phyloP scores from a whole-genome alignment of 2,888 invertebrate species.

The Iselma pallidipennis region DNA sequence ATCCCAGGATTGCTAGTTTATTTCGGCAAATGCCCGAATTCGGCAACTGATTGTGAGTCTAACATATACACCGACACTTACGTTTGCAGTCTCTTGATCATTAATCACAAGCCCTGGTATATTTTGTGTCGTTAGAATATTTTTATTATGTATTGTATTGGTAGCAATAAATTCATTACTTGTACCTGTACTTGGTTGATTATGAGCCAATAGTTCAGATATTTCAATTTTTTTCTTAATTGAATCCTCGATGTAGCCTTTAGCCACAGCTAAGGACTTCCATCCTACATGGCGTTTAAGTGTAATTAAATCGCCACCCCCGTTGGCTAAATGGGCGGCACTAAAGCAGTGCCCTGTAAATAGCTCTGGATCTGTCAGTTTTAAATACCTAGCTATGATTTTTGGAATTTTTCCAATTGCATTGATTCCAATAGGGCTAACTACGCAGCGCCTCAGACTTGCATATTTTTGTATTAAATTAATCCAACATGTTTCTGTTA shows the following conservation, averaged over 20 bases:
- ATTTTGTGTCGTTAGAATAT: too few species aligned
- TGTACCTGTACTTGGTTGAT: conserved; percentile 4
- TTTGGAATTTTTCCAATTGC: conserved; percentile 25
- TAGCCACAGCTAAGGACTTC: conserved; percentile 29
- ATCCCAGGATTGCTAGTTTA: too few species aligned
- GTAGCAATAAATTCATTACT: too few species aligned
- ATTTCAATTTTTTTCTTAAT: conserved; percentile 9
- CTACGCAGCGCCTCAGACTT: conserved; percentile 4
- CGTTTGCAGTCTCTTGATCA: too few species aligned
- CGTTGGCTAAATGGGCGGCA: conserved; percentile 26
- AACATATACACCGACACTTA: too few species aligned
- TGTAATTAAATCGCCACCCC: conserved; percentile 29
- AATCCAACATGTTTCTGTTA: too few species aligned
- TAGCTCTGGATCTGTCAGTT: conserved; percentile 18
- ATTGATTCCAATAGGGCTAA: conserved; percentile 26
- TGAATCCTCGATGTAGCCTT: conserved; percentile 29
- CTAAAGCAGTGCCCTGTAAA: conserved; percentile 32
- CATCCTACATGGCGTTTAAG: conserved; percentile 33
- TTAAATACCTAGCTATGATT: conserved; percentile 13
- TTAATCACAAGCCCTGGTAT: too few species aligned
- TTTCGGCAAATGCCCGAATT: too few species aligned
- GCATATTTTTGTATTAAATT: too few species aligned
- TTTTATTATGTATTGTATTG: too few species aligned
- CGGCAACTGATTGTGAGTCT: too few species aligned
- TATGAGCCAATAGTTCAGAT: conserved; percentile 4